A percentile compares a stretch with the other conserved stretches of the same genome.
These are phyloP conservation scores for Macrosiphum euphorbiae DNA, from an alignment of 2,888 invertebrate genomes.

Conservation along the genomic window DNA sequence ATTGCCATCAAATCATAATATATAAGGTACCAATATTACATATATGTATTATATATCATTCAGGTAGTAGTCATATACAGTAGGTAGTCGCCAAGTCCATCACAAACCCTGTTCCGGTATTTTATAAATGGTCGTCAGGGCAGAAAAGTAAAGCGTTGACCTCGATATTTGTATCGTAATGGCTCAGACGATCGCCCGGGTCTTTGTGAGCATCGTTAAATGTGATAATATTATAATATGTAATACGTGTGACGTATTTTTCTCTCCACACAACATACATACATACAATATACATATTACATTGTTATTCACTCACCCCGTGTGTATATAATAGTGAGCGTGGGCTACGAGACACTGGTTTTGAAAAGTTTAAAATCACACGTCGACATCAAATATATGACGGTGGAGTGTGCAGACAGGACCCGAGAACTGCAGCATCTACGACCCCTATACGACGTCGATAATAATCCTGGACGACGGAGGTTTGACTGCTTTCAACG, in stretches of 20 bases:
- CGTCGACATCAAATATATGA: not conserved
- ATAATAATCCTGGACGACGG: not conserved
- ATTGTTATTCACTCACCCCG: not conserved
- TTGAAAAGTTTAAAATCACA: not conserved
- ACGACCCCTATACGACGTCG: not conserved
- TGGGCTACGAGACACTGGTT: not conserved
- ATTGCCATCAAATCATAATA: slow-evolving; percentile 10
- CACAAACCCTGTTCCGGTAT: not conserved
- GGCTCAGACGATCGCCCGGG: not conserved
- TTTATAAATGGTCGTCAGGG: not conserved
- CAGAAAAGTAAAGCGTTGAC: not conserved
- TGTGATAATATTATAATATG: not conserved
- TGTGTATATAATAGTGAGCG: not conserved
- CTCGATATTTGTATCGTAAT: not conserved
- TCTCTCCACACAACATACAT: not conserved
- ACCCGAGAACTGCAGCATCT: not conserved
- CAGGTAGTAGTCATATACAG: not conserved
- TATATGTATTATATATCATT: not conserved
- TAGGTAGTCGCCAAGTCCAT: not conserved
- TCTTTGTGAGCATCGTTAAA: not conserved
- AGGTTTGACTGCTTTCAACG: not conserved
- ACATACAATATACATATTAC: no score
- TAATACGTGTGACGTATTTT: not conserved
- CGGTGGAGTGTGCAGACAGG: not conserved
- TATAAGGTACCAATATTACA: not conserved